Evolutionary conservation across 2,113 vertebrate genomes (phyloP).

Genomic region (Paradisaea rubra): DNA sequence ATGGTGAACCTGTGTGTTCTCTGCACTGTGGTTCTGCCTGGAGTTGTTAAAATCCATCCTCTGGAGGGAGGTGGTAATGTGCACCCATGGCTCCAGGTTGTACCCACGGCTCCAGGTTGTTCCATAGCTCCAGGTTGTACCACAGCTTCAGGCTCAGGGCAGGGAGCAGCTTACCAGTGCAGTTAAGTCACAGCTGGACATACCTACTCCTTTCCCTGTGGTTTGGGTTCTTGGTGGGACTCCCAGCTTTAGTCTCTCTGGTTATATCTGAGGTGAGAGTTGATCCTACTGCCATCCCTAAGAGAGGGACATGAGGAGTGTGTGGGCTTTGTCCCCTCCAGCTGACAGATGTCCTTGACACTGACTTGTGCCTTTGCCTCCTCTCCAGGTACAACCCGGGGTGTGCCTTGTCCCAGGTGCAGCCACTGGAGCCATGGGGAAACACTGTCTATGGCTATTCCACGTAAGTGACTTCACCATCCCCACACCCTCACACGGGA

Average conservation of each 20-base stretch:
- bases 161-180: background rate
- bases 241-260: background rate
- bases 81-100: background rate
- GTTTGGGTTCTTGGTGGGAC: background rate
- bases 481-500: rapidly evolving
- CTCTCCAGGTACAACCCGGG: constrained; percentile 78
- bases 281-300: background rate
- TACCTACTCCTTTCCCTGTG: background rate
- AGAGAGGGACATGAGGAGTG: background rate
- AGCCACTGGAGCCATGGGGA: constrained; percentile 75
- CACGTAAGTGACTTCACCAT: constrained; percentile 71
- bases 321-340: background rate
- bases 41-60: background rate
- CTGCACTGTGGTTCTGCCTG: background rate
- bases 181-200: background rate
- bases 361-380: background rate
- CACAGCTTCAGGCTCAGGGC: background rate
- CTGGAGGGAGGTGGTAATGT: background rate
- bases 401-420: constrained; percentile 73
- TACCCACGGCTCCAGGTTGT: background rate
- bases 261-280: background rate
- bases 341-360: rapidly evolving
- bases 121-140: background rate
- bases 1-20: rapidly evolving
- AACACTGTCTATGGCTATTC: constrained; percentile 87